Conservation (phyloP, 2,113 vertebrate species). For the Apteryx owenii region DNA sequence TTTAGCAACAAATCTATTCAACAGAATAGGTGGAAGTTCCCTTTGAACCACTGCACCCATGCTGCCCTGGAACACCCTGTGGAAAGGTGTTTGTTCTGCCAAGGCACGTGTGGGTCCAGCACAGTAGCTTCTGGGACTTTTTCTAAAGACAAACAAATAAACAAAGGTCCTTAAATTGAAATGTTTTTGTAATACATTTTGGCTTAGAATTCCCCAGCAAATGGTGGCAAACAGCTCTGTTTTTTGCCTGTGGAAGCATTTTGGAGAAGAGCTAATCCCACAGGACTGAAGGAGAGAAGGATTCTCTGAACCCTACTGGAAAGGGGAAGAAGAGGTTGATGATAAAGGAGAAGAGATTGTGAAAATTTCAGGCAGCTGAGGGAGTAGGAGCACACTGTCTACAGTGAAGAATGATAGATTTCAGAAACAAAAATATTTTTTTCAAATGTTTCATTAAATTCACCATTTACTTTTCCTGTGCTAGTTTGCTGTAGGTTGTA, state of each 20-base stretch:
- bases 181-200: background rate
- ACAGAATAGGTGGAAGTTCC: background rate
- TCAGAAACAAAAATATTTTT: background rate
- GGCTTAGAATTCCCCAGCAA: background rate
- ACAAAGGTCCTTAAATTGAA: constrained; percentile 4
- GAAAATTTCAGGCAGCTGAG: background rate
- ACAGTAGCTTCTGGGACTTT: constrained; percentile 3
- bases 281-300: background rate
- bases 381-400: background rate
- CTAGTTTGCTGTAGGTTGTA: constrained; percentile 4
- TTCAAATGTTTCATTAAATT: background rate
- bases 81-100: constrained; percentile 1
- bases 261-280: background rate
- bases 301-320: background rate
- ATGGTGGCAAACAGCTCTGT: background rate
- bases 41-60: background rate
- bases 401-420: background rate
- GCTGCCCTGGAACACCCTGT: constrained; percentile 10
- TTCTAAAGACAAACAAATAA: background rate
- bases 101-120: background rate
- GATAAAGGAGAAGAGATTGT: background rate
- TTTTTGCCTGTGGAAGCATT: background rate
- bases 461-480: constrained; percentile 22
- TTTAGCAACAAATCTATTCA: background rate
- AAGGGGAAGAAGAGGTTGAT: background rate